phyloP scores from a whole-genome alignment of 1,140 invertebrate genomes.

The Drosophila chauvacae region DNA sequence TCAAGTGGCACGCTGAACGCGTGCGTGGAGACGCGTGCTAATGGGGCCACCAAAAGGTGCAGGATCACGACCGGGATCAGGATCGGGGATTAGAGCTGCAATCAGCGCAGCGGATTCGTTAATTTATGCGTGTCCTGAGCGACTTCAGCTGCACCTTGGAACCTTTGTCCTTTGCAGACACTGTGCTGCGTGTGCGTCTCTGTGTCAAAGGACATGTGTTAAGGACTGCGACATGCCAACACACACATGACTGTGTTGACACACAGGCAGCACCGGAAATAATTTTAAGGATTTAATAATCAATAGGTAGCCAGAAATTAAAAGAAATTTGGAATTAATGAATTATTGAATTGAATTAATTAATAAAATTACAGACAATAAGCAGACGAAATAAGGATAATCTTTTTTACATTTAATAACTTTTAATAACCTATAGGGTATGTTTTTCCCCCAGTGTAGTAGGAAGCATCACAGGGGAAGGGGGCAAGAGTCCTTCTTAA shows the following conservation, averaged over 20 bases:
- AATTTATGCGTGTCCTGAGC: constrained; percentile 77
- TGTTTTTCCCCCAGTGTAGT: constrained; percentile 13
- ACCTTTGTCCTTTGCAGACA: constrained; percentile 11
- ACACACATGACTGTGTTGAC: constrained; percentile 80
- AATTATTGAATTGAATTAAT: no score
- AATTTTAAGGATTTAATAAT: background rate
- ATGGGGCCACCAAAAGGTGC: constrained; percentile 76
- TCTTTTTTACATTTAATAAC: no score
- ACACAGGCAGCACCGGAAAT: constrained; percentile 48
- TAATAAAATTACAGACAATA: background rate
- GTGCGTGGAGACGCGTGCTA: constrained; percentile 74
- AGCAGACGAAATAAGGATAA: background rate
- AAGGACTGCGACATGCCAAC: constrained; percentile 69
- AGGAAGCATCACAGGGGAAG: background rate
- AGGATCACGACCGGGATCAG: constrained; percentile 41
- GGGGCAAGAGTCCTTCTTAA: constrained; percentile 40
- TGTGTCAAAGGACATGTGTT: constrained; percentile 78
- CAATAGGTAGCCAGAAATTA: background rate
- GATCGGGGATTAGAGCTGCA: constrained; percentile 35
- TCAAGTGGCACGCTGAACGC: constrained; percentile 64
- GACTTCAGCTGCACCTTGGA: constrained; percentile 65
- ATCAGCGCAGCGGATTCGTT: constrained; percentile 56
- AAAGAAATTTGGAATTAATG: background rate
- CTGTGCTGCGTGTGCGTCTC: constrained; percentile 16
- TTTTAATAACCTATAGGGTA: background rate